Evolutionary conservation across 2,113 vertebrate genomes (phyloP), one percentile per base, ranked within the genome.

Genomic region (Blennius ocellaris): DNA sequence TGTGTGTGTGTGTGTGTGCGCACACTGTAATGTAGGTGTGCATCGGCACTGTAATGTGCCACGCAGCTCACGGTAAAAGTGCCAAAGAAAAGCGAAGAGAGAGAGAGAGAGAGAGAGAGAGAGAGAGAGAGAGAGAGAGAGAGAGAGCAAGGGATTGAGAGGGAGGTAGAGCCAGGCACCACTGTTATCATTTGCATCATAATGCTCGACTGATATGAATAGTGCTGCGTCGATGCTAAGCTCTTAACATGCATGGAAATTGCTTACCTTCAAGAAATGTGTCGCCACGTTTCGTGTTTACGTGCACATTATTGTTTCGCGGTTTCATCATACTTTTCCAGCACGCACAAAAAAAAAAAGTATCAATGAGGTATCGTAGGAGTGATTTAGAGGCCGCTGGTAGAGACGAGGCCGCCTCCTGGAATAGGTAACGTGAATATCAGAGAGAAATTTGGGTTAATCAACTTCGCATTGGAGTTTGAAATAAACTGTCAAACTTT

Each of bases 151-250:
- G n/a, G n/a, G n/a, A n/a, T n/a, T n/a, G n/a, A n/a, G n/a, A n/a
- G n/a, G n/a, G n/a, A n/a, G n/a, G n/a, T n/a, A 30, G 21, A 80
- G 76, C 84, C 82, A 79, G 82, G 76, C 81, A 56, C 67, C 79
- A 40, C 77, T 67, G 81, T 91, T 92, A 92, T 92, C 90, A 92
- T 92, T 92, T 90, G 91, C 91, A 92, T 92, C 90, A 92, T 92
- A 92, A 92, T 92, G 80, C 84, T 77, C 56, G 79, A 89, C 65
- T 86, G 85, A 86, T 92, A 83, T 82, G 89, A 91, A 91, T 85
- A 75, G 80, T 62, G 70, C 81, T 38, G 72, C 65, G 69, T 80
- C 49, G 67, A 75, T 53, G 86, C 90, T 91, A 89, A 92, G 91
- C 90, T 76, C 78, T 76, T 86, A 79, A 83, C 76, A 39, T 57